Conservation (phyloP, 2,113 vertebrate genomes). For the Dunckerocampus dactyliophorus region DNA sequence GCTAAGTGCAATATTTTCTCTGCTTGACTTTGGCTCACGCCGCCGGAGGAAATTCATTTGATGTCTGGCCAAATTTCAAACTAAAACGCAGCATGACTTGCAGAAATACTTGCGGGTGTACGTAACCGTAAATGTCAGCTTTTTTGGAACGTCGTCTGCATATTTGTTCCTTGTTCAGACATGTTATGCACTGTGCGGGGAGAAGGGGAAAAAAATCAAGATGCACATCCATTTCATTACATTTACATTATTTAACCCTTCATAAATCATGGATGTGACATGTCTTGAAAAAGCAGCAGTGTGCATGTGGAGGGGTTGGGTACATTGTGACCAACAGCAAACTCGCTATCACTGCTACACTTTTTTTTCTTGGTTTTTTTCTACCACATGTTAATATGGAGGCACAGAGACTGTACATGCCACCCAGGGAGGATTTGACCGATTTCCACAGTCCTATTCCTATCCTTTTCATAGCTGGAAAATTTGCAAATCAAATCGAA, state of each 20-base stretch:
- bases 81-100: constrained; percentile 43
- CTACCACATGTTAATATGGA: constrained; percentile 12
- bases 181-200: constrained; percentile 8
- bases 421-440: too few species aligned
- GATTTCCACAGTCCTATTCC: too few species aligned
- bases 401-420: not conserved
- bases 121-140: constrained; percentile 9
- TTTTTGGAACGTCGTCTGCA: not conserved
- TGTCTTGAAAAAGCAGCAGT: constrained; percentile 39
- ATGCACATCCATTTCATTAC: constrained; percentile 38
- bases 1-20: constrained; percentile 30
- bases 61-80: constrained; percentile 31
- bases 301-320: constrained; percentile 42
- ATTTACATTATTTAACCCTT: constrained; percentile 50
- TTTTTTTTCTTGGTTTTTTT: constrained; percentile 16
- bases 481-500: not conserved
- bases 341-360: constrained; percentile 35
- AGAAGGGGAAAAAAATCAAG: constrained; percentile 9
- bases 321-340: constrained; percentile 56
- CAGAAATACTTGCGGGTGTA: constrained; percentile 37
- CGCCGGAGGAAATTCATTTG: constrained; percentile 28
- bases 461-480: too few species aligned
- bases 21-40: constrained; percentile 23
- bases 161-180: constrained; percentile 11
- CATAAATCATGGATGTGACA: constrained; percentile 44